Evolutionary conservation across 2,888 invertebrate genomes (phyloP).

Genomic region (Pedicia rivosa): DNA sequence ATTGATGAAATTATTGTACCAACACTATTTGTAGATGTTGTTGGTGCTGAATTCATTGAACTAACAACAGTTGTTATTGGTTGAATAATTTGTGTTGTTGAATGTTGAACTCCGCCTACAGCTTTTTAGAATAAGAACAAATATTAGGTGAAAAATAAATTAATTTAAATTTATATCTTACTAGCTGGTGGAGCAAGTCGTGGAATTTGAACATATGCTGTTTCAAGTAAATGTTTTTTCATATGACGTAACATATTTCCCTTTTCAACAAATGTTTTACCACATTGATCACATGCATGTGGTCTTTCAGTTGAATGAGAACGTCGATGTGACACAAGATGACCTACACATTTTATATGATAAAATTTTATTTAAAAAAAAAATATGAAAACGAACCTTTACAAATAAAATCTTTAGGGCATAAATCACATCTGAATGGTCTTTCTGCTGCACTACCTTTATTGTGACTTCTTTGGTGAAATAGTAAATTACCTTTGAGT

Average conservation of each 20-base stretch:
- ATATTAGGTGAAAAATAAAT: neutral
- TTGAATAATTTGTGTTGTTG: neutral
- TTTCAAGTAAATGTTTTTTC: constrained; percentile 27
- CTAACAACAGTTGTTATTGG: neutral
- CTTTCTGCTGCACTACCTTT: constrained; percentile 49
- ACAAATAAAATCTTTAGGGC: constrained; percentile 76
- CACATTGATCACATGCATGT: constrained; percentile 52
- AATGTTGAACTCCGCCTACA: too few species aligned
- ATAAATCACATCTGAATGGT: constrained; percentile 63
- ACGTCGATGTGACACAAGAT: constrained; percentile 64
- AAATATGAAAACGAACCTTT: constrained; percentile 39
- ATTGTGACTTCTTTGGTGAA: constrained; percentile 75
- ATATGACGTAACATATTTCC: constrained; percentile 62
- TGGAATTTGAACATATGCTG: constrained; percentile 1
- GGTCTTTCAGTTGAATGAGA: constrained; percentile 48
- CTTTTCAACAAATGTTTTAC: constrained; percentile 63
- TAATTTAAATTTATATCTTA: neutral
- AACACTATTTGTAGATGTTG: neutral
- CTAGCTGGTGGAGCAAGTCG: constrained; percentile 1
- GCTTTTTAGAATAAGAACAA: neutral
- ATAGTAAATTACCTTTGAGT: constrained; percentile 65
- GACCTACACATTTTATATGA: constrained; percentile 29
- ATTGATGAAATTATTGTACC: neutral
- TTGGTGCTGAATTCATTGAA: neutral
- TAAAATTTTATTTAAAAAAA: neutral